These are phyloP conservation scores for Syngnathus floridae DNA, from an alignment of 2,113 vertebrate genomes.

Conservation along the genomic window DNA sequence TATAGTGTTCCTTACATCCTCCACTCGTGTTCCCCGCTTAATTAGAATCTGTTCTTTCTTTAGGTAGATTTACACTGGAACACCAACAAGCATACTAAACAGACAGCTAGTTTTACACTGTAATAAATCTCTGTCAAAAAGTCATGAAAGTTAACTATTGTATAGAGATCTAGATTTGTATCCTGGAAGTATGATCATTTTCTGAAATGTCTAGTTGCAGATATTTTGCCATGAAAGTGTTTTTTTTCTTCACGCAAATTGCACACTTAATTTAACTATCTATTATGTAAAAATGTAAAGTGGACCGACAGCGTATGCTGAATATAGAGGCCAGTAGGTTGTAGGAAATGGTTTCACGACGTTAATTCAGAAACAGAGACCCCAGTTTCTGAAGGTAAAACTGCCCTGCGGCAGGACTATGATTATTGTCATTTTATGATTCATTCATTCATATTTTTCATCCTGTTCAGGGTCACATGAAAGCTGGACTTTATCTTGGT, in stretches of 20 bases:
- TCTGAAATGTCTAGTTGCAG: neutral
- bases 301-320: neutral
- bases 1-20: neutral
- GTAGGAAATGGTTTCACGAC: neutral
- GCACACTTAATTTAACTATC: conserved; percentile 12
- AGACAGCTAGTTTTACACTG: conserved; percentile 61
- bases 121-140: conserved; percentile 29
- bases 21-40: conserved; percentile 3
- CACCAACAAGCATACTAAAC: neutral
- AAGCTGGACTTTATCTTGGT: neutral
- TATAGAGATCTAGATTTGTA: conserved; percentile 51
- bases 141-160: conserved; percentile 7
- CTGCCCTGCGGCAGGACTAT: conserved; percentile 4
- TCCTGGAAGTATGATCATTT: conserved; percentile 22
- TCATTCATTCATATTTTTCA: neutral
- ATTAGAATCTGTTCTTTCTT: conserved; percentile 35
- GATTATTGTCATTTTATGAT: neutral
- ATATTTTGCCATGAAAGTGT: neutral
- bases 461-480: neutral
- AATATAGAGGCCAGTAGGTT: conserved; percentile 32
- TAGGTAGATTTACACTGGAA: conserved; percentile 66
- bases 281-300: conserved; percentile 14
- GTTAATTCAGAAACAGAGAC: neutral
- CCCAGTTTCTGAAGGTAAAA: conserved; percentile 3
- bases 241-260: conserved; percentile 5